Evolutionary conservation across 1,140 invertebrate genomes (phyloP).

Genomic region (Planococcus citri): DNA sequence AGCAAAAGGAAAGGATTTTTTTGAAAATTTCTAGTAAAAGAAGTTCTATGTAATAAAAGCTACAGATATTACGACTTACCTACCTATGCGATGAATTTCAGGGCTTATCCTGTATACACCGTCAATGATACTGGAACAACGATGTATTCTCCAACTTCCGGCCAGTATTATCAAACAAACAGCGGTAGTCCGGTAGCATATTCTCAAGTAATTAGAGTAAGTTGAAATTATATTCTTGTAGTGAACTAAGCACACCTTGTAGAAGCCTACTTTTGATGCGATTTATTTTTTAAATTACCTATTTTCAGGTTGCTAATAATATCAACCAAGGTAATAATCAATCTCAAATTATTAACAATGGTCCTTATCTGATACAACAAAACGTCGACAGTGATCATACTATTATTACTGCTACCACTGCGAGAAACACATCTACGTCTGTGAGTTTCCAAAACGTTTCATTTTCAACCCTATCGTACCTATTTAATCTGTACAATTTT

Average conservation of each 20-base stretch:
- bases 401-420: conserved; percentile 46
- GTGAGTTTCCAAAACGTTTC: conserved; percentile 24
- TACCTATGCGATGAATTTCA: conserved; percentile 31
- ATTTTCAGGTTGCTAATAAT: conserved; percentile 23
- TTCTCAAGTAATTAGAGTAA: conserved; percentile 35
- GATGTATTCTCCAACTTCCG: conserved; percentile 54
- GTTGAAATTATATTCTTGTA: conserved; percentile 9
- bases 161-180: conserved; percentile 34
- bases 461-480: background rate
- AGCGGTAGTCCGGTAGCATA: conserved; percentile 36
- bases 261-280: conserved; percentile 16
- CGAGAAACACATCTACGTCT: conserved; percentile 58
- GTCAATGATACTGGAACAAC: conserved; percentile 59
- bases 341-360: conserved; percentile 39
- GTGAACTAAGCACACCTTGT: background rate
- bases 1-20: too few species aligned
- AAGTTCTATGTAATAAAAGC: too few species aligned
- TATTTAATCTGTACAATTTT: background rate
- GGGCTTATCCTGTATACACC: conserved; percentile 73
- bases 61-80: too few species aligned
- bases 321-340: conserved; percentile 36
- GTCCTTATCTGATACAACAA: conserved; percentile 52
- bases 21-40: too few species aligned
- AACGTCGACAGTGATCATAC: conserved; percentile 43
- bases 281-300: too few species aligned